phyloP scores from a whole-genome alignment of 2,888 invertebrate genomes.

The Platycheirus rosarum region DNA sequence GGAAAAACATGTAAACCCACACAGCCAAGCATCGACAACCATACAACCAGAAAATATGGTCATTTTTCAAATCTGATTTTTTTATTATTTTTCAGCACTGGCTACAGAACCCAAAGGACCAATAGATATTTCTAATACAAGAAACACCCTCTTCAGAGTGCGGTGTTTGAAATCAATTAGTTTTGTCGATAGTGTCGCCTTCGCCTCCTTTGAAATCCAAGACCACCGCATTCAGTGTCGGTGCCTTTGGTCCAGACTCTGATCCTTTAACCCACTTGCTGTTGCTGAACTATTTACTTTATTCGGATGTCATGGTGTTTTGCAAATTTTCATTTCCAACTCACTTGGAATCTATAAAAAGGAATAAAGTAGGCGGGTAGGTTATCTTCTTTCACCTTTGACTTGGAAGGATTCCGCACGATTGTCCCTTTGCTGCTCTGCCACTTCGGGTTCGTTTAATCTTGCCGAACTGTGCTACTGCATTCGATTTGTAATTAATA shows the following conservation, averaged over 20 bases:
- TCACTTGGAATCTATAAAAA: constrained; percentile 75
- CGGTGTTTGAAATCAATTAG: constrained; percentile 82
- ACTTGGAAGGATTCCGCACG: constrained; percentile 59
- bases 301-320: constrained; percentile 75
- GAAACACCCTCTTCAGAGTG: constrained; percentile 64
- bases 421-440: constrained; percentile 63
- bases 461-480: constrained; percentile 79
- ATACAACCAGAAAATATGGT: constrained; percentile 67
- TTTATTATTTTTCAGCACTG: constrained; percentile 60
- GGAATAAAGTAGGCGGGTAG: constrained; percentile 75
- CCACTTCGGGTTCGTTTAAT: constrained; percentile 76
- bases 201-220: constrained; percentile 76
- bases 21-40: constrained; percentile 11
- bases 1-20: constrained; percentile 22
- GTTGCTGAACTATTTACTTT: constrained; percentile 66
- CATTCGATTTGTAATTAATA: constrained; percentile 73
- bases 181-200: constrained; percentile 82
- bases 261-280: constrained; percentile 63
- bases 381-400: constrained; percentile 79
- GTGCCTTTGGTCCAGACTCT: constrained; percentile 43
- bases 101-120: constrained; percentile 73
- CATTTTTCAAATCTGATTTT: constrained; percentile 51
- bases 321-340: constrained; percentile 79
- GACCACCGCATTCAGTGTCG: constrained; percentile 59
- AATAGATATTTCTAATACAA: constrained; percentile 76